Evolutionary conservation across 2,797 vertebrate species (phyloP).

Genomic region (Rhabdomys pumilio): DNA sequence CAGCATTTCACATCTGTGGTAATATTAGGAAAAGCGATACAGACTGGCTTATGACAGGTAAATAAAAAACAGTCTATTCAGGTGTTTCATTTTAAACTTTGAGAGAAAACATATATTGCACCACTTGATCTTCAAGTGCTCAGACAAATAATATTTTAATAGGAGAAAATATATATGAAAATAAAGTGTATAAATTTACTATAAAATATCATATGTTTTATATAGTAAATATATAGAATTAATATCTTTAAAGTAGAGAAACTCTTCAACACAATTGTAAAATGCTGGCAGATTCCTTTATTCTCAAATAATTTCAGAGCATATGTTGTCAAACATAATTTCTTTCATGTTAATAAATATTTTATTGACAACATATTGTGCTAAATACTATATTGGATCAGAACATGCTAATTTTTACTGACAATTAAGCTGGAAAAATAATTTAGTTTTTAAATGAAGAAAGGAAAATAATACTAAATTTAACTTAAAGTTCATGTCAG

Average conservation of each 20-base stretch:
- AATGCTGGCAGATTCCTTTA: not conserved
- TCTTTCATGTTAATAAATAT: not conserved
- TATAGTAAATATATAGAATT: not conserved
- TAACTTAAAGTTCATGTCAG: not conserved
- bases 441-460: conserved; percentile 26
- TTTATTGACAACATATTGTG: not conserved
- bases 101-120: conserved; percentile 70
- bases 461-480: conserved; percentile 45
- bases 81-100: conserved; percentile 79
- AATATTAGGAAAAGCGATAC: conserved; percentile 80
- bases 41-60: conserved; percentile 75
- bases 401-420: not conserved
- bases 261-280: not conserved
- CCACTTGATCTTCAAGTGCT: conserved; percentile 63
- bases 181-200: not conserved
- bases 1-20: conserved; percentile 75
- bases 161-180: not conserved
- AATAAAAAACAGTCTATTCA: conserved; percentile 66
- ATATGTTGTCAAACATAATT: not conserved
- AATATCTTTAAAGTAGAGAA: not conserved
- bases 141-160: conserved; percentile 31
- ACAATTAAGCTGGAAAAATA: not conserved
- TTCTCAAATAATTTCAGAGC: not conserved
- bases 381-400: not conserved
- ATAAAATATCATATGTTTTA: conserved; percentile 32